These are phyloP conservation scores for Icerya purchasi DNA, from an alignment of 2,888 invertebrate genomes.

Conservation along the genomic window DNA sequence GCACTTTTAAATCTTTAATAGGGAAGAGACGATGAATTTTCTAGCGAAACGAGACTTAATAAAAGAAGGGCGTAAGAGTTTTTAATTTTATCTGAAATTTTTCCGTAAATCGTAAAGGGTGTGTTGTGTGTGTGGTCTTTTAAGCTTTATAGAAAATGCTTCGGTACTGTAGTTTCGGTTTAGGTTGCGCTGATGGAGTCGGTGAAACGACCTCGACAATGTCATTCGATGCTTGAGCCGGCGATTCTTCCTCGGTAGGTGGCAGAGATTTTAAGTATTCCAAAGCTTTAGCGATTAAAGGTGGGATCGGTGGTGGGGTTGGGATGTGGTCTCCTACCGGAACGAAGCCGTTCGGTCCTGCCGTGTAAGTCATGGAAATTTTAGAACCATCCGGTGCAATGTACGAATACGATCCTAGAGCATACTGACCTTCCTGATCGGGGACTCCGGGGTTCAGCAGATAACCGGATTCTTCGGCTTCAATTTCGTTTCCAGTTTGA, in stretches of 20 bases:
- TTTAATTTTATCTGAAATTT: no score
- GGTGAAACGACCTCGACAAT: background rate
- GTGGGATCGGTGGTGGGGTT: constrained; percentile 60
- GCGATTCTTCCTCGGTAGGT: constrained; percentile 26
- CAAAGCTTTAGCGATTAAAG: constrained; percentile 44
- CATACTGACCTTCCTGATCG: constrained; percentile 27
- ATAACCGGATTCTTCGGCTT: constrained; percentile 35
- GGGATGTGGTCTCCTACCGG: constrained; percentile 48
- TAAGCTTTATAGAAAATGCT: background rate
- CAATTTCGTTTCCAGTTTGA: constrained; percentile 37
- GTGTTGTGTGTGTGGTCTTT: no score
- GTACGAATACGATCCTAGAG: constrained; percentile 39
- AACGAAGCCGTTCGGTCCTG: constrained; percentile 36
- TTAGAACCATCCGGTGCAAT: constrained; percentile 43
- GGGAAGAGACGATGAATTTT: no score
- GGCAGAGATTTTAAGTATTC: constrained; percentile 43
- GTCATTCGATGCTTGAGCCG: background rate
- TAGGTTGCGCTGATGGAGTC: background rate
- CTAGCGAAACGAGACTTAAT: no score
- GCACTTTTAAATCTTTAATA: no score
- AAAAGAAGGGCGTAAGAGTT: no score
- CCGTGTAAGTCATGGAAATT: constrained; percentile 38
- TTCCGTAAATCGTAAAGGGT: no score
- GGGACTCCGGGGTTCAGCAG: constrained; percentile 32
- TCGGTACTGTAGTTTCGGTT: background rate